Evolutionary conservation across 2,888 invertebrate genomes (phyloP).

Genomic region (Nowickia ferox): DNA sequence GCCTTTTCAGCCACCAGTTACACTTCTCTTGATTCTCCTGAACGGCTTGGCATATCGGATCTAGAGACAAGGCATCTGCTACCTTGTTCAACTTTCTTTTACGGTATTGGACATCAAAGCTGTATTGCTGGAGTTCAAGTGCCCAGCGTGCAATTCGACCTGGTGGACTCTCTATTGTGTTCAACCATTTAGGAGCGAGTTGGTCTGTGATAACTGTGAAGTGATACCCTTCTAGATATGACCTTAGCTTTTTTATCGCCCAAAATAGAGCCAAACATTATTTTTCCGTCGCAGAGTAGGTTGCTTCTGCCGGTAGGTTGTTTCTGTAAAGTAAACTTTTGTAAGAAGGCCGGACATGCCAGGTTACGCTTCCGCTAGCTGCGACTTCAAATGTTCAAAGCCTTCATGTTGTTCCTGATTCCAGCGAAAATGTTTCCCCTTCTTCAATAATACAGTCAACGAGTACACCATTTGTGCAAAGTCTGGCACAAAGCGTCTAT

Average conservation of each 20-base stretch:
- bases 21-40: no score
- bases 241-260: not conserved
- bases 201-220: conserved; percentile 3
- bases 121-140: not conserved
- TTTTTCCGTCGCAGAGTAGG: conserved; percentile 1
- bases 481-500: no score
- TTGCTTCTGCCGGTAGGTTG: not conserved
- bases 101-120: not conserved
- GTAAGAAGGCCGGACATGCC: no score
- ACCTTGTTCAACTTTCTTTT: not conserved
- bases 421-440: no score
- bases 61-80: no score
- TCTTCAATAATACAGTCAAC: no score
- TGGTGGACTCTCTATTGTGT: not conserved
- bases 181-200: not conserved
- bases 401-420: no score
- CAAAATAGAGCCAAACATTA: conserved; percentile 4
- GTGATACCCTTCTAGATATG: not conserved
- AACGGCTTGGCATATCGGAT: not conserved
- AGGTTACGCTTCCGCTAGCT: no score
- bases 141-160: conserved; percentile 4
- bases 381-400: no score
- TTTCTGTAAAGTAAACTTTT: no score
- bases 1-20: no score
- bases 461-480: no score